Percentiles rank a stretch among this genome's conserved stretches.
These are phyloP conservation scores for Strix uralensis DNA, from an alignment of 2,113 vertebrate species.

Conservation along the genomic window DNA sequence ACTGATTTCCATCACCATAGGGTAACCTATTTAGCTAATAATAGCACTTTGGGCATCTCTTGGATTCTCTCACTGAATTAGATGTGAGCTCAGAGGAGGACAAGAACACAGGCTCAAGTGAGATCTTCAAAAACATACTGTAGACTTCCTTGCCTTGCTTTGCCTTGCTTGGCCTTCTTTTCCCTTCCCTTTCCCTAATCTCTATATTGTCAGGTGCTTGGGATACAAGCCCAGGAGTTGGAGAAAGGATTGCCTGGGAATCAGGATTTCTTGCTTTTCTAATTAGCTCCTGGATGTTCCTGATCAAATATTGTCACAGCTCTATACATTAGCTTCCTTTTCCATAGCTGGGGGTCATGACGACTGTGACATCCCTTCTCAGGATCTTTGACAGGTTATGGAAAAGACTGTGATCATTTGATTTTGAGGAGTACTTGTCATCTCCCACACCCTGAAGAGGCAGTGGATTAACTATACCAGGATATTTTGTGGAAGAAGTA, in stretches of 20 bases:
- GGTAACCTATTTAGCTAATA: neutral
- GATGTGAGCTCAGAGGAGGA: neutral
- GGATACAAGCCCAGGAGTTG: neutral
- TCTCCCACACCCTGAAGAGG: neutral
- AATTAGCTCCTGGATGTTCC: neutral
- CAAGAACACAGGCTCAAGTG: neutral
- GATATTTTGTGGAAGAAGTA: neutral
- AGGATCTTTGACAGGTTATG: neutral
- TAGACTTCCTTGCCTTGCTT: neutral
- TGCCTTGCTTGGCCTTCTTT: neutral
- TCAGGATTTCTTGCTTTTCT: neutral
- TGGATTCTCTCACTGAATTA: neutral
- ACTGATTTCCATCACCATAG: neutral
- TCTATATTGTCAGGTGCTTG: neutral
- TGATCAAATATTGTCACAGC: neutral
- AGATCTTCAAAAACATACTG: neutral
- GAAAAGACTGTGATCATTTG: neutral
- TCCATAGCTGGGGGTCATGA: neutral
- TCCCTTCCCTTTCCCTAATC: neutral
- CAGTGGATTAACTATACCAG: neutral
- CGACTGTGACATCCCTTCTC: neutral
- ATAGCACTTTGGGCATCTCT: neutral
- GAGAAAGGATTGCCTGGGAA: neutral
- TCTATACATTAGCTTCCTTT: neutral
- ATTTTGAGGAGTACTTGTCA: neutral